Conservation (phyloP, 2,113 vertebrate species). For the Marcusenius ussheri region DNA sequence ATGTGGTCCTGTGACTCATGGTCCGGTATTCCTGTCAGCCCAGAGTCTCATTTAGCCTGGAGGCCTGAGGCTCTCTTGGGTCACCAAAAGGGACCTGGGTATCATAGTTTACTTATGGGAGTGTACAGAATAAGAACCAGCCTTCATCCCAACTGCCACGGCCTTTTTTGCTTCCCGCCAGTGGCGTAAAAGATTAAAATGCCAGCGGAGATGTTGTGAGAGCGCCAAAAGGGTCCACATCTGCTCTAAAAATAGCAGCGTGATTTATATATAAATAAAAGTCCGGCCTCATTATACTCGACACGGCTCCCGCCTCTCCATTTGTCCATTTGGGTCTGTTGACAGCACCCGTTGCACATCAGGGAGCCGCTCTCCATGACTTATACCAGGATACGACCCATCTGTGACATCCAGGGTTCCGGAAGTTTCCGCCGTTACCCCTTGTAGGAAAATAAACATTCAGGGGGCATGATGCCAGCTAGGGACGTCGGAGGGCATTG, state of each 20-base stretch:
- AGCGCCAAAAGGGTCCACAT: background rate
- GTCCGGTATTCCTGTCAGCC: background rate
- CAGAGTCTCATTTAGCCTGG: background rate
- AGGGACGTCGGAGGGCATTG: background rate
- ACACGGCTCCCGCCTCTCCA: background rate
- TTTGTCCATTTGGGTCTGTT: background rate
- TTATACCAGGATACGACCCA: background rate
- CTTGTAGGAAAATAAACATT: background rate
- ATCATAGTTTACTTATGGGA: background rate
- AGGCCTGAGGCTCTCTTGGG: background rate
- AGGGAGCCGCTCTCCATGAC: background rate
- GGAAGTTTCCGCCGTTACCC: background rate
- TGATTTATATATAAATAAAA: background rate
- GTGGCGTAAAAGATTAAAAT: background rate
- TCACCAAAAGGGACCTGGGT: background rate
- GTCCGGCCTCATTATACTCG: background rate
- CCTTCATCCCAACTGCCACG: background rate
- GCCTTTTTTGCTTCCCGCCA: background rate
- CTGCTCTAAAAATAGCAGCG: background rate
- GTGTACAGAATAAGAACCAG: background rate
- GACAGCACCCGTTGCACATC: background rate
- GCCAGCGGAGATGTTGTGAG: background rate
- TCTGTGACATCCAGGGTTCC: background rate
- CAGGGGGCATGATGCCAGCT: background rate
- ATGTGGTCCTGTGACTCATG: background rate